Base-by-base conservation (phyloP, 2,797 vertebrate species). In the Anomalospiza imberbis region DNA sequence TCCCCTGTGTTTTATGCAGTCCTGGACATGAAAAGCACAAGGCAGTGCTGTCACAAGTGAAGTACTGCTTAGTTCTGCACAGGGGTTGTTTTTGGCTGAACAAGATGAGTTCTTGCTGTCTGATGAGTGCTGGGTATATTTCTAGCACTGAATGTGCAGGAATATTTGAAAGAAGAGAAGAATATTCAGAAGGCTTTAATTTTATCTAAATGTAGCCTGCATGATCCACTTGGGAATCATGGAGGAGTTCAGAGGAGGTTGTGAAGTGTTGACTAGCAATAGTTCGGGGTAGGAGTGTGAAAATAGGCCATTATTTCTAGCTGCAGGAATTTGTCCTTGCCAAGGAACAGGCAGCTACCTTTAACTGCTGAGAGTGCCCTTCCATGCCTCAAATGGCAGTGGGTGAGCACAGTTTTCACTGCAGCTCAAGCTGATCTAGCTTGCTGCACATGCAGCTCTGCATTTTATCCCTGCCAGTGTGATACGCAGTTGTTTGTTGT, bases 191-290 rank as follows among this genome's bases (percentile, higher is more conserved):
- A 86, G 86, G 63, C 34, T 95, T 96, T 81, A 78, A 76, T 82
- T 93, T 95, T 73, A n/a, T 87, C 74, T 93, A 29, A 63, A 90
- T 90, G 70, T 87, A 94, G 68, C 44, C n/a, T 68, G 12, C 68
- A 10, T 76, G 71, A 91, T 86, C 77, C 45, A n/a, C 55, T 95
- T 90, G 60, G 60, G 74, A 95, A 84, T 93, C 85, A 40, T 62
- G 83, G 71, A 91, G 72, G 86, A 95, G 90, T 95, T 95, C 92
- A 93, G 47, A 93, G 88, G 67, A 93, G 80, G 63, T 66, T 94
- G 67, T 79, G 77, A 94, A 92, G 92, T 91, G 71, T 92, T 91
- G 86, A 89, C 90, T 91, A 89, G 86, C 92, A 76, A 50, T 66
- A 71, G 60, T 74, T 86, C 45, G 38, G 63, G 86, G 65, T 74